A percentile compares a stretch with the other conserved stretches of the same genome.
phyloP scores from a whole-genome alignment of 2,888 invertebrate genomes.

The Trimorus sp. region DNA sequence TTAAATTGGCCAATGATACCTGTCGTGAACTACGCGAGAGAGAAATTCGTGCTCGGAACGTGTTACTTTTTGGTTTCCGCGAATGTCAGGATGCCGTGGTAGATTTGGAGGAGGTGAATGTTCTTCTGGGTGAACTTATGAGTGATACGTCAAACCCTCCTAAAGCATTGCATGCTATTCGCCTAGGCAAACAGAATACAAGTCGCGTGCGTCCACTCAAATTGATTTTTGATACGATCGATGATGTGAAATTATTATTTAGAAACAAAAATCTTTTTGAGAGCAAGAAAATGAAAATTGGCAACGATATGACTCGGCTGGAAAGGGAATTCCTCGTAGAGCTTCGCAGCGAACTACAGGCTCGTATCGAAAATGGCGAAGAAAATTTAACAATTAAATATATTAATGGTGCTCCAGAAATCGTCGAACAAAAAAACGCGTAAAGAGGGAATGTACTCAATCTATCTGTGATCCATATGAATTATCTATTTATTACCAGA shows the following conservation, averaged over 20 bases:
- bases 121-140: too few relatives aligned
- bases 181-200: not conserved
- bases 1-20: too few relatives aligned
- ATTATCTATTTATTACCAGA: not conserved
- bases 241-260: slow-evolving; percentile 8
- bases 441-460: slow-evolving; percentile 4
- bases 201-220: slow-evolving; percentile 6
- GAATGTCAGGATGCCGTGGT: too few relatives aligned
- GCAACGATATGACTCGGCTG: not conserved
- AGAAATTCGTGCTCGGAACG: too few relatives aligned
- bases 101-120: too few relatives aligned
- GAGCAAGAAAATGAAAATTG: not conserved
- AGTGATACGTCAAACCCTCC: too few relatives aligned
- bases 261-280: slow-evolving; percentile 1
- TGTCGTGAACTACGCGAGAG: too few relatives aligned
- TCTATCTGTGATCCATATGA: not conserved
- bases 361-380: slow-evolving; percentile 8
- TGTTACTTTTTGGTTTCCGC: too few relatives aligned
- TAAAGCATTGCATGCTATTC: not conserved
- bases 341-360: not conserved
- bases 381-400: not conserved
- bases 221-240: slow-evolving; percentile 7
- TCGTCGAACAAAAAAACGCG: slow-evolving; percentile 8
- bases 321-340: slow-evolving; percentile 3
- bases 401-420: not conserved